Evolutionary conservation across 1,140 invertebrate genomes (phyloP).

Genomic region (Leptinotarsa lineolata): DNA sequence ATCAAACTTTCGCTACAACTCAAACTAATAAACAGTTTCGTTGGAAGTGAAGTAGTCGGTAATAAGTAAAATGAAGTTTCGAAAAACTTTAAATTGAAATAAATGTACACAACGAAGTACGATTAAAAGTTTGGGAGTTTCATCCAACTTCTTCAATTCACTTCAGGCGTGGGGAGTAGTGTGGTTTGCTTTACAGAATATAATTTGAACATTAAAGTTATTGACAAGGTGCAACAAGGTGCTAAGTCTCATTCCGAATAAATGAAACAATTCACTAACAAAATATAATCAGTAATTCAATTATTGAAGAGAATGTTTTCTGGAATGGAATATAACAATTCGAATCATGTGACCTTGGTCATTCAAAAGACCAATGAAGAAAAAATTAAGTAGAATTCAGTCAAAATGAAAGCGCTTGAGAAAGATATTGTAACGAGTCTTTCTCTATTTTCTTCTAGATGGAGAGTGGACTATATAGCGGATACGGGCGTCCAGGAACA

Average conservation of each 20-base stretch:
- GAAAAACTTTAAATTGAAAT: conserved; percentile 7
- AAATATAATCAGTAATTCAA: too few species aligned
- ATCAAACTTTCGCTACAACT: background rate
- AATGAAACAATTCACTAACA: too few species aligned
- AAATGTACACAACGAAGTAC: background rate
- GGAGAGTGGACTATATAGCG: conserved; percentile 64
- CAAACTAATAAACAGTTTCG: background rate
- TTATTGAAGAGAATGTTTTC: too few species aligned
- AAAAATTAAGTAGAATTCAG: too few species aligned
- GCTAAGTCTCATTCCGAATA: too few species aligned
- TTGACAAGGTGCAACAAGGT: too few species aligned
- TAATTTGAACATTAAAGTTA: conserved; percentile 11
- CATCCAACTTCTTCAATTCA: conserved; percentile 14
- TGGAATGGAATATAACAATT: too few species aligned
- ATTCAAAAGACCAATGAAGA: too few species aligned
- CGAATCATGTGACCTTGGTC: too few species aligned
- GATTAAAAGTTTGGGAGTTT: conserved; percentile 12
- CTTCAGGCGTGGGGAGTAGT: background rate
- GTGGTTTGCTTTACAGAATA: background rate
- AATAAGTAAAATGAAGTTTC: conserved; percentile 14
- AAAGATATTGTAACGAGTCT: too few species aligned
- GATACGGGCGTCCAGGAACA: conserved; percentile 61
- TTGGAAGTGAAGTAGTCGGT: background rate
- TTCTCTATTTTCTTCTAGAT: conserved; percentile 56
- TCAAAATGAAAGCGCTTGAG: too few species aligned